Evolutionary conservation across 1,140 invertebrate species (phyloP), one percentile per base, ranked within the genome.

Genomic region (Gerris buenoi): DNA sequence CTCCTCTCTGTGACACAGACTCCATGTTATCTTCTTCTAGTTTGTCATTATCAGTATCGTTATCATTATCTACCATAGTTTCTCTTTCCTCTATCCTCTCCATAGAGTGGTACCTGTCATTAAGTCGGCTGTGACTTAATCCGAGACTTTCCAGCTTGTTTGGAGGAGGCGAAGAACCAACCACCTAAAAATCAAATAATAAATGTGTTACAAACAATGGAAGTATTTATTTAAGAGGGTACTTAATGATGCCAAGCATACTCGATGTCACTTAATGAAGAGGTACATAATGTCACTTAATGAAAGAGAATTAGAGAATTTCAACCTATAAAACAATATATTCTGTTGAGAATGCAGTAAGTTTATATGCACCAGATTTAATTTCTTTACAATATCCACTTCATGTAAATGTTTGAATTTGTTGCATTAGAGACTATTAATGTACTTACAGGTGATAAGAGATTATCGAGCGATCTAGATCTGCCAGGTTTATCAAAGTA

Each of bases 401-500:
- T n/a, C n/a, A n/a, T n/a, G n/a, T n/a, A n/a, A n/a, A n/a, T n/a
- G n/a, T n/a, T n/a, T n/a, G n/a, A n/a, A n/a, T n/a, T n/a, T n/a
- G n/a, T n/a, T n/a, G n/a, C n/a, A n/a, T n/a, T n/a, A n/a, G n/a
- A n/a, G n/a, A n/a, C n/a, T n/a, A n/a, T n/a, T n/a, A n/a, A n/a
- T n/a, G n/a, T 27, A 73, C 74, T 76, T 27, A 76, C 83, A 0
- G 80, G 75, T 59, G 83, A 82, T 1, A 93, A 75, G 0, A 94
- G 75, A 77, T 94, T 92, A 73, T 93, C 90, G 27, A 93, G 77
- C 65, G 88, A 90, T 72, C 90, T 81, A 67, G 89, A 92, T 3
- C 90, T 81, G 77, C 90, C 89, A 67, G 90, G 86, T 64, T 85
- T 85, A 65, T 93, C 90, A 71, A 94, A 93, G 76, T 94, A 94